Evolutionary conservation across 2,888 invertebrate genomes (phyloP).

Genomic region (Orchesellides sinensis): DNA sequence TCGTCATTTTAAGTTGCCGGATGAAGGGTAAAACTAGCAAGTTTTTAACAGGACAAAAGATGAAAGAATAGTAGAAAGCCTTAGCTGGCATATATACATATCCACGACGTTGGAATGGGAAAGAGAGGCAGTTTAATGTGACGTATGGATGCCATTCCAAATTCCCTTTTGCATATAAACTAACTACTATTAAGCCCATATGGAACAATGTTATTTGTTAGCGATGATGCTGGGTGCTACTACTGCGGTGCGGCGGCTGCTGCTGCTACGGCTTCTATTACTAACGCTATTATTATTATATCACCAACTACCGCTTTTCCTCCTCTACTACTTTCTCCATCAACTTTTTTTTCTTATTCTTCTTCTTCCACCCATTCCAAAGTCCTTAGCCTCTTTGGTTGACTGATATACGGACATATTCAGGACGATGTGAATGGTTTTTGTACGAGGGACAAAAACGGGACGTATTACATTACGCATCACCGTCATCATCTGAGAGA

Average conservation of each 20-base stretch:
- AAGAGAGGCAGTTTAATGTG: constrained; percentile 72
- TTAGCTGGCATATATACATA: no score
- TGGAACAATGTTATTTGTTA: constrained; percentile 69
- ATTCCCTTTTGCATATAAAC: constrained; percentile 75
- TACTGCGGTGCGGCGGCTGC: constrained; percentile 43
- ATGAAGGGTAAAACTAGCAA: background rate
- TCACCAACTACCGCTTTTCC: constrained; percentile 20
- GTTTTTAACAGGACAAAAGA: constrained; percentile 6
- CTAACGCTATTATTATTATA: constrained; percentile 62
- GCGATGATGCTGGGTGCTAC: constrained; percentile 53
- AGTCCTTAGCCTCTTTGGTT: constrained; percentile 39
- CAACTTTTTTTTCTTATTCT: constrained; percentile 18
- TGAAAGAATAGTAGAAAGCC: constrained; percentile 38
- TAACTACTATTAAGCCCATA: constrained; percentile 74
- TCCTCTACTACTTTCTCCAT: constrained; percentile 1
- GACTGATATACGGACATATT: constrained; percentile 61
- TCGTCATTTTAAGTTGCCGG: constrained; percentile 9
- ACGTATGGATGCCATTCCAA: constrained; percentile 75
- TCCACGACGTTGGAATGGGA: constrained; percentile 40
- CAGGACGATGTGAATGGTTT: constrained; percentile 37
- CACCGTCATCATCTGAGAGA: constrained; percentile 39
- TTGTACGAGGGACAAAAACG: constrained; percentile 51
- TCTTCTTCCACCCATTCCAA: no score
- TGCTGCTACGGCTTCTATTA: constrained; percentile 31
- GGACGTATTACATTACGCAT: constrained; percentile 58